Base-by-base conservation (phyloP, 2,888 invertebrate genomes). In the Parascotia fuliginaria region DNA sequence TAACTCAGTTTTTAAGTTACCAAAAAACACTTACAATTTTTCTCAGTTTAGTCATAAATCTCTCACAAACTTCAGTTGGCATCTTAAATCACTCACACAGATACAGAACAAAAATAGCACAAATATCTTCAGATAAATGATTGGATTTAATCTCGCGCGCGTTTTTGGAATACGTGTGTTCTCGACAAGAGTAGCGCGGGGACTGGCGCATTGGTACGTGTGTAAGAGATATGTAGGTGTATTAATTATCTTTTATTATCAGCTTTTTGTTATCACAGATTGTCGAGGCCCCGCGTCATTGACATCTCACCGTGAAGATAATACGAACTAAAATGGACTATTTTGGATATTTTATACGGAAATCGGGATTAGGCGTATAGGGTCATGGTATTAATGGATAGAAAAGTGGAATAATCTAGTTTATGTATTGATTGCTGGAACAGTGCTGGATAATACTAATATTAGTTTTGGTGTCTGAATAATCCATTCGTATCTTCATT, bases 1-100 rank as follows among this genome's bases (percentile, higher is more conserved):
- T n/a, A n/a, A n/a, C n/a, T n/a, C n/a, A n/a, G n/a, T n/a, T n/a
- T n/a, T n/a, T n/a, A n/a, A n/a, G n/a, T 22, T 13, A 11, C 31
- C 5, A 6, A 15, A 14, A 37, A 50, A 57, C 53, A 87, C 87
- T 87, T 45, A 86, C 87, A 59, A 83, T 62, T 48, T 62, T 71
- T 19, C 76, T 67, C 38, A 85, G 43, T 59, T 74, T 83, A 13
- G 77, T 67, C 53, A 84, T 58, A 59, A 86, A 79, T 63, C 79
- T 83, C 58, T 85, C 87, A 49, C 81, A 73, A 11, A 75, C 77
- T 44, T 81, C 76, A 15, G 86, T 81, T 55, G 87, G 87, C 87
- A 87, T 87, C 32, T 67, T 68, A 62, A 47, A 55, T 55, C 54
- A 43, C 16, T 22, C 43, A 37, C 65, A 62, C 60, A 67, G 43